Base-by-base conservation (phyloP, 2,888 invertebrate species). In the Crossocerus cetratus region DNA sequence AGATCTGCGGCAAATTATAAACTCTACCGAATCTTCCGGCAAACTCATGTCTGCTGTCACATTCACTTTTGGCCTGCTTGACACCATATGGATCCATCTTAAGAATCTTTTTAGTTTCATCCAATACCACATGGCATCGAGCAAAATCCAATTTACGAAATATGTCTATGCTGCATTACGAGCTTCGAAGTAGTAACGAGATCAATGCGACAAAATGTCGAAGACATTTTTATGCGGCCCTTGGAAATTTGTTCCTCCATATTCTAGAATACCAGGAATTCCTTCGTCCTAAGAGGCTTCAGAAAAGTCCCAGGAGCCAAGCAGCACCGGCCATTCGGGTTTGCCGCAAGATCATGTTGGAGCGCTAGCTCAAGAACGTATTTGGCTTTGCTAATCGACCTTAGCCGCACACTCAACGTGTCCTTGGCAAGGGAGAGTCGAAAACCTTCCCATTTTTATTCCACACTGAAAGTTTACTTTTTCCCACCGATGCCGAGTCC, bases 361-460 rank as follows among this genome's bases (percentile, higher is more conserved):
- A 32, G 32, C 8, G 49, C 14, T 16, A 4, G 59, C 43, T 63
- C 74, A 32, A 65, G 64, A n/a, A n/a, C 64, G 59, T 71, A 59
- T 78, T 67, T 69, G 65, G 55, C 55, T 44, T 56, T 53, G 53
- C 58, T 66, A 69, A 77, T 66, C 56, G 60, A 65, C 21, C 60
- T 45, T 55, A 49, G 55, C 14, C 5, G 13, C 13, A 49, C 49
- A 49, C 4, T 49, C 49, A 43, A 55, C 44, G 16, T 23, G 43
- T 65, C 21, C 32, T 32, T 32, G 32, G 43, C 58, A 42, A 14
- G 53, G 45, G 66, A 44, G 59, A 59, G 53, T 22, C 20, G 23
- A 5, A 49, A 63, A 54, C 20, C 53, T 69, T 63, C 43, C 11
- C 59, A 8, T 22, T 49, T 69, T 72, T 65, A 65, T 61, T 43